Evolutionary conservation across 2,888 invertebrate genomes (phyloP), one percentile per base, ranked within the genome.

Genomic region (Cataglyphis albicans): DNA sequence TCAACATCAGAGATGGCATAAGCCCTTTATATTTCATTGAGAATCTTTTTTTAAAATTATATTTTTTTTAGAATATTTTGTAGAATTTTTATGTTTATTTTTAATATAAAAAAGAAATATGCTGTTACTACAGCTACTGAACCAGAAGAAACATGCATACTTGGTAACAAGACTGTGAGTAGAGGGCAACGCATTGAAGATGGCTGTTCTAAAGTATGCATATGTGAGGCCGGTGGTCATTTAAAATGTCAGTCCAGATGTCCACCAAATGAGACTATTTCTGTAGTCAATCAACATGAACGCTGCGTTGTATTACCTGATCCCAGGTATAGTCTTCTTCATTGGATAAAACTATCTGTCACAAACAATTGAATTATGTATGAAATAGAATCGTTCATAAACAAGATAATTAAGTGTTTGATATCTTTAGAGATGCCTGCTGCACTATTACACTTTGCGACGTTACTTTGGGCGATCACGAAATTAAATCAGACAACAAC

Each of bases 381-480:
- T 15, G 21, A 76, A 38, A n/a, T 74, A 4, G 9, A 32, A 38
- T 38, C 29, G 25, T 41, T 73, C 12, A 63, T n/a, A 32, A 76
- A 41, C 3, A 32, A 35, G 2, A 15, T 12, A 65, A 48, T 7
- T 29, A 57, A 55, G 18, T 5, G 25, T 3, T 65, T 32, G 21
- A 15, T 32, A 32, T 10, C 85, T 90, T 7, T 83, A 96, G 96
- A 74, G 98, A 98, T 93, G 95, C 97, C 1, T 98, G 98, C 93
- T 98, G 98, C 91, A 98, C 97, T 89, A 96, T 98, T 86, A 97
- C 98, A 84, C 95, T 98, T 3, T 98, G 98, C 93, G 98, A 98
- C 92, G 98, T 98, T 5, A 97, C 97, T 0, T 95, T 98, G 29
- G 97, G 97, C 86, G 97, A 96, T 75, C 97, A 97, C 87, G 97